phyloP scores from a whole-genome alignment of 2,888 invertebrate species.

The Cheilosia scutellata region DNA sequence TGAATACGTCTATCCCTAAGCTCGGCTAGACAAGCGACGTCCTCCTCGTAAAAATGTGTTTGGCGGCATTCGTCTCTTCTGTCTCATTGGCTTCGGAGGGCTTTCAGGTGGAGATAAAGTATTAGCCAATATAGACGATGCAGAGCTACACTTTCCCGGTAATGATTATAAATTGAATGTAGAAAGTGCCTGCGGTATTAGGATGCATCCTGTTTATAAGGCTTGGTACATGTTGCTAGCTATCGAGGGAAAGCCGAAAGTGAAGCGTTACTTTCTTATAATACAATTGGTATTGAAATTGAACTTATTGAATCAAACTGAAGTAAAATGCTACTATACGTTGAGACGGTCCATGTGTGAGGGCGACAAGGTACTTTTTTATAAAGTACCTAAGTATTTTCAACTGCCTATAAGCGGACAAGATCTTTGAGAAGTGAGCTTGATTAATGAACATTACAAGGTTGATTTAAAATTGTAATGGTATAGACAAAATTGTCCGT shows the following conservation, averaged over 20 bases:
- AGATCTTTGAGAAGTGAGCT: too few species aligned
- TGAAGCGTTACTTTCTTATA: neutral
- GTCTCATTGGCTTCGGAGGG: too few species aligned
- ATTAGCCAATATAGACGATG: too few species aligned
- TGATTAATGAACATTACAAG: too few species aligned
- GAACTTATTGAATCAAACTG: constrained; percentile 58
- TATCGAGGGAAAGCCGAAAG: neutral
- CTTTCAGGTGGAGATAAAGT: too few species aligned
- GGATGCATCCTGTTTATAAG: constrained; percentile 28
- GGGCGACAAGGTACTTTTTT: neutral
- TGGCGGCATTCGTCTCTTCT: too few species aligned
- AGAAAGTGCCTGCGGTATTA: constrained; percentile 38
- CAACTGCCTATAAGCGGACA: too few species aligned
- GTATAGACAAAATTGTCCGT: too few species aligned
- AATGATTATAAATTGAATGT: constrained; percentile 65
- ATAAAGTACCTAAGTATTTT: too few species aligned
- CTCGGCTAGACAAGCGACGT: constrained; percentile 17
- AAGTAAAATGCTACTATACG: constrained; percentile 10
- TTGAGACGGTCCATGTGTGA: constrained; percentile 8
- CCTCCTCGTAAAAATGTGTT: too few species aligned
- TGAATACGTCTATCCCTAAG: constrained; percentile 36
- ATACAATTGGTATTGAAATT: constrained; percentile 47
- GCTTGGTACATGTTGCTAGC: neutral
- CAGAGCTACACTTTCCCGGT: neutral
- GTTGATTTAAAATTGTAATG: too few species aligned